These are phyloP conservation scores for Ahaetulla prasina DNA, from an alignment of 2,113 vertebrate species.

Conservation along the genomic window DNA sequence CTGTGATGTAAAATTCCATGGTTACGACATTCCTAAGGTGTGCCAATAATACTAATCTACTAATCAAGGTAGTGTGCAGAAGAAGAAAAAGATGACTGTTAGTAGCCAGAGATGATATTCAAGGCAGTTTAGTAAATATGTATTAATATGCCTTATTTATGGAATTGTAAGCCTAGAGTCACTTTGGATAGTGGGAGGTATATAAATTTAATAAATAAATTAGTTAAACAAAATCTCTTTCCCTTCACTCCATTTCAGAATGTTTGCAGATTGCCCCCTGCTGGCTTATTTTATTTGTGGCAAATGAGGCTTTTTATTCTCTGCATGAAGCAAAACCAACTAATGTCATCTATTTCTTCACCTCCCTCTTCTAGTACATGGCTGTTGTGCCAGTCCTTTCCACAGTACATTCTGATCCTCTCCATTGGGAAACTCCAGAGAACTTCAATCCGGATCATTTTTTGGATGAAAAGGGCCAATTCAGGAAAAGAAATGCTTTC, in stretches of 20 bases:
- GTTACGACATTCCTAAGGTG: not conserved
- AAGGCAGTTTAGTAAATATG: not conserved
- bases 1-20: not conserved
- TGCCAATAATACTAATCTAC: not conserved
- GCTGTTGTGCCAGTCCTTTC: slow-evolving; percentile 35
- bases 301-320: not conserved
- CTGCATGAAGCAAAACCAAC: not conserved
- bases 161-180: not conserved
- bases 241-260: not conserved
- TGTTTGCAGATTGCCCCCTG: not conserved
- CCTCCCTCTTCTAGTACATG: slow-evolving; percentile 48
- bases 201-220: not conserved
- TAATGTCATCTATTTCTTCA: not conserved
- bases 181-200: not conserved
- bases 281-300: not conserved
- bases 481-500: slow-evolving; percentile 67
- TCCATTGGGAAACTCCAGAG: slow-evolving; percentile 64
- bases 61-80: not conserved
- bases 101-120: not conserved
- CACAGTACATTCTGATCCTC: slow-evolving; percentile 40
- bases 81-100: not conserved
- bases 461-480: slow-evolving; percentile 63
- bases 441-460: slow-evolving; percentile 71
- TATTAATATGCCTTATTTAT: not conserved
- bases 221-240: not conserved